Evolutionary conservation across 2,888 invertebrate genomes (phyloP), one percentile per base, ranked within the genome.

Genomic region (Pristionchus entomophagus): DNA sequence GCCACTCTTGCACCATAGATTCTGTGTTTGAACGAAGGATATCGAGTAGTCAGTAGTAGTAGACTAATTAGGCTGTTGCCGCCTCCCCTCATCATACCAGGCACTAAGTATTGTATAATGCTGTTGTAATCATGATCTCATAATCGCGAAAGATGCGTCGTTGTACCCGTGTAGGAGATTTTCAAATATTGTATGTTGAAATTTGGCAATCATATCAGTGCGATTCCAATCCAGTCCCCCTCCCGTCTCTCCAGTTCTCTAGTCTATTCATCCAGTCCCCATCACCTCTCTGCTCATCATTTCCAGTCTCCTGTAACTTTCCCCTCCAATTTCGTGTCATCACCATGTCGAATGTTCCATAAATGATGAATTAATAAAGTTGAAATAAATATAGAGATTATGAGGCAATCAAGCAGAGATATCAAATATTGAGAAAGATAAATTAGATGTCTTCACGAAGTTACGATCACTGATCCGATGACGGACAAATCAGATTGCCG

Each of bases 41-140:
- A 59, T 59, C 59, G 59, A 59, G 59, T 59, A 59, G 59, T 59
- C 29, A 26, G 10, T 59, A 59, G 59, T 14, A 14, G 59, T 59
- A 10, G 59, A 17, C 29, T 29, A 10, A 29, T 29, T 59, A 59
- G 59, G 32, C 59, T 59, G 59, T 32, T 59, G 59, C 26, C 26
- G 1, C 56, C n/a, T 56, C n/a, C 56, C 56, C 19, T n/a, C 12
- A 26, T 29, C 45, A 6, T 29, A 62, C 62, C 62, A 56, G 32
- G 35, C 38, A n/a, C n/a, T n/a, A 73, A 73, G 73, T 73, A 73
- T 73, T 73, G 73, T 73, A 73, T 73, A 73, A 73, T 73, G 73
- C 73, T 73, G 73, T 73, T 73, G 73, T 73, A 73, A n/a, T 19
- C 0, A n/a, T 41, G 73, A 73, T 73, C 73, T 73, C 73, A 73